Evolutionary conservation across 2,113 vertebrate genomes (phyloP).

Genomic region (Andinoacara biseriatus): DNA sequence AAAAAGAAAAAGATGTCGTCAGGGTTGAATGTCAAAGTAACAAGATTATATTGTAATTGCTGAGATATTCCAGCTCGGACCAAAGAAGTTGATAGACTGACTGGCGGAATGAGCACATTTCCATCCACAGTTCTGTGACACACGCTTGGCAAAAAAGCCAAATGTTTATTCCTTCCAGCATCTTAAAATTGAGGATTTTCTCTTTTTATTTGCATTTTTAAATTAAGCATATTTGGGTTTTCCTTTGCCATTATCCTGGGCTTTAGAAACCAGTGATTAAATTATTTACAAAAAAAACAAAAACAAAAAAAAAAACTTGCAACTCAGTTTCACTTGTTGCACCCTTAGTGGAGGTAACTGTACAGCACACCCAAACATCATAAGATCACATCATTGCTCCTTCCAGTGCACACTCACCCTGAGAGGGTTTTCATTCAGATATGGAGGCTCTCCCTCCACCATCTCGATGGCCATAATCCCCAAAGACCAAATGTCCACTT

Average conservation of each 20-base stretch:
- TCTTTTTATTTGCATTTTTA: background rate
- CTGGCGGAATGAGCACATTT: background rate
- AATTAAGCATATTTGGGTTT: background rate
- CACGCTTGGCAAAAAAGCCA: background rate
- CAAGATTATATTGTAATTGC: background rate
- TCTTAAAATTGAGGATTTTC: background rate
- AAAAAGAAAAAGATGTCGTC: background rate
- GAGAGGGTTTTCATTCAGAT: conserved; percentile 97
- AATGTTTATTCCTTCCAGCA: background rate
- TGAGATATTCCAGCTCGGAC: background rate
- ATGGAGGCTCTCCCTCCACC: conserved; percentile 97
- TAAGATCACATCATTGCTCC: background rate
- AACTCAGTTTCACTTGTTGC: background rate
- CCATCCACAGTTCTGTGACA: background rate
- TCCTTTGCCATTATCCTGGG: too few relatives aligned
- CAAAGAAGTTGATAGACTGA: background rate
- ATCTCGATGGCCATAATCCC: conserved; percentile 99
- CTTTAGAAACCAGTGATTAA: too few relatives aligned
- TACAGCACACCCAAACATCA: background rate
- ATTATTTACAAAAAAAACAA: background rate
- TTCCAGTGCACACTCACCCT: conserved; percentile 83
- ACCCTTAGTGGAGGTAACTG: background rate
- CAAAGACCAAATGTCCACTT: conserved; percentile 98
- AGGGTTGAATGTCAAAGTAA: background rate
- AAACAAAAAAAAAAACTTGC: background rate